These are phyloP conservation scores for Ectropis crepuscularia DNA, from an alignment of 2,888 invertebrate species.

Conservation along the genomic window DNA sequence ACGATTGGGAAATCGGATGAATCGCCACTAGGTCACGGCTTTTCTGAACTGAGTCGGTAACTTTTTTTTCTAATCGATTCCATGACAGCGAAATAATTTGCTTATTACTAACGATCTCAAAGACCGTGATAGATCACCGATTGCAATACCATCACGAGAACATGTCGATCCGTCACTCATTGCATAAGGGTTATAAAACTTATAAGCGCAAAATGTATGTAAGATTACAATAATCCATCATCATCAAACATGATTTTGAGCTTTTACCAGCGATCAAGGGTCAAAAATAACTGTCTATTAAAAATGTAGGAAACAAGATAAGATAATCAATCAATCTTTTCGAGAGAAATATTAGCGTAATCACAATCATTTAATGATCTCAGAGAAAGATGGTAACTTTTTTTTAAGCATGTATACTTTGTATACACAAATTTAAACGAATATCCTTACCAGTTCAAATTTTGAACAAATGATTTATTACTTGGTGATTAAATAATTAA, in stretches of 20 bases:
- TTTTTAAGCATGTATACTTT: no score
- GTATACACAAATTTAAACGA: no score
- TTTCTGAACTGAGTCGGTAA: neutral
- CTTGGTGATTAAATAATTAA: no score
- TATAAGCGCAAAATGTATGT: conserved; percentile 31
- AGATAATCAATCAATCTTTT: conserved; percentile 30
- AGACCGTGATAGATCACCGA: conserved; percentile 50
- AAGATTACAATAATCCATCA: conserved; percentile 50
- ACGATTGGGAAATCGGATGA: no score
- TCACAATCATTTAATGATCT: no score
- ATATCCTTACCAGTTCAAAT: no score
- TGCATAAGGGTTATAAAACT: conserved; percentile 44
- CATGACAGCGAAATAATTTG: conserved; percentile 1
- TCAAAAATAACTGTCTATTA: conserved; percentile 44
- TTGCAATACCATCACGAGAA: conserved; percentile 46
- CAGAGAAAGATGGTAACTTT: no score
- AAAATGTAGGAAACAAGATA: conserved; percentile 26
- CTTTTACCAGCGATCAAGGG: conserved; percentile 40
- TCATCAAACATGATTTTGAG: conserved; percentile 41
- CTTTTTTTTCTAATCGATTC: neutral
- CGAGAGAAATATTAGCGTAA: neutral
- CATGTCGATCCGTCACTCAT: conserved; percentile 49
- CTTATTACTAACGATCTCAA: conserved; percentile 21
- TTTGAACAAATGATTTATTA: no score
- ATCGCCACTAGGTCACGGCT: no score